These are phyloP conservation scores for Rhagophthalmus giganteus DNA, from an alignment of 2,888 invertebrate species.

Conservation along the genomic window DNA sequence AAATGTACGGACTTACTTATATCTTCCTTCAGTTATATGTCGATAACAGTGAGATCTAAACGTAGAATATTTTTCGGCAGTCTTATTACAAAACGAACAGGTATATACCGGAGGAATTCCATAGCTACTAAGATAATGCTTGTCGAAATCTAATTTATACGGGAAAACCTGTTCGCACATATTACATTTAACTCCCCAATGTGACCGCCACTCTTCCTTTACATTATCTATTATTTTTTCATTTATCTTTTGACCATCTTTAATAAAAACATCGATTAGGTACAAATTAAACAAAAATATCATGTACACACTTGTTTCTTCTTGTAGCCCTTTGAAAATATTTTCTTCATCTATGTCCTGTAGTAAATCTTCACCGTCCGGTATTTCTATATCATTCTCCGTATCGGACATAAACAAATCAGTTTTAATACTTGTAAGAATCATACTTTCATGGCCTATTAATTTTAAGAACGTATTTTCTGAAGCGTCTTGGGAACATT, in stretches of 20 bases:
- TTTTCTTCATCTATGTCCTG: constrained; percentile 47
- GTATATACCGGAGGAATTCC: constrained; percentile 59
- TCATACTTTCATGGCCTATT: constrained; percentile 5
- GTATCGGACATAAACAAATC: constrained; percentile 33
- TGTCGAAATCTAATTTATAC: constrained; percentile 59
- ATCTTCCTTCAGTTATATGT: constrained; percentile 61
- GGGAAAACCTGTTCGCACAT: constrained; percentile 59
- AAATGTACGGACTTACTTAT: constrained; percentile 52
- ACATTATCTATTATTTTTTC: constrained; percentile 57
- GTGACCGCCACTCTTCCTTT: constrained; percentile 52
- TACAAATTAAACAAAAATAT: too few species aligned
- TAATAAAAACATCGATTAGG: constrained; percentile 9
- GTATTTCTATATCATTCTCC: constrained; percentile 36
- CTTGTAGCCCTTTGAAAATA: constrained; percentile 49
- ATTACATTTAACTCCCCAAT: constrained; percentile 61
- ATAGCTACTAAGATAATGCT: constrained; percentile 55
- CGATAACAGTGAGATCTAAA: constrained; percentile 62
- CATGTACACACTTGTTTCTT: constrained; percentile 48
- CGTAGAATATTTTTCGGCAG: constrained; percentile 59
- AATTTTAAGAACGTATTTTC: constrained; percentile 29
- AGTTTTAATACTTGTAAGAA: constrained; percentile 21
- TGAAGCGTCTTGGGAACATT: constrained; percentile 44
- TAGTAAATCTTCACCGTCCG: constrained; percentile 42
- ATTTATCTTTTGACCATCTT: constrained; percentile 47
- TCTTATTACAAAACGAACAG: constrained; percentile 62